Evolutionary conservation across 2,797 vertebrate species (phyloP).

Genomic region (Tarsius wallacei): DNA sequence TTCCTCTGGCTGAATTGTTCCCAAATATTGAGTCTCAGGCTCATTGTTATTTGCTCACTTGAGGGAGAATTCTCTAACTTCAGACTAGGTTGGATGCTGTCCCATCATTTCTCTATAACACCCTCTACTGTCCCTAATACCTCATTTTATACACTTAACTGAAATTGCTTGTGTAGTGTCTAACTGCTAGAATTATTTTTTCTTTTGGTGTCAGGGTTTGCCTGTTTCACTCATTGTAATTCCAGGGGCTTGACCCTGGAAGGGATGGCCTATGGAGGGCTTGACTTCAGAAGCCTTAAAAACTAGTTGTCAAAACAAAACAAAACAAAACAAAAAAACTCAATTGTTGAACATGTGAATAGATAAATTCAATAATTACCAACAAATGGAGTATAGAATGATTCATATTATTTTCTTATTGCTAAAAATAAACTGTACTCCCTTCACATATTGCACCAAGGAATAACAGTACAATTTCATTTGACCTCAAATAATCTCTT

Average conservation of each 20-base stretch:
- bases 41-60: neutral
- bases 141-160: neutral
- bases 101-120: neutral
- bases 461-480: neutral
- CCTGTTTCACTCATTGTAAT: neutral
- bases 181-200: neutral
- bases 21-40: rapidly evolving
- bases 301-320: too few relatives aligned
- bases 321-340: too few relatives aligned
- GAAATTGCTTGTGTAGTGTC: neutral
- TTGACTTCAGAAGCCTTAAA: neutral
- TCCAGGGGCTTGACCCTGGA: neutral
- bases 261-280: neutral
- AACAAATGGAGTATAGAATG: rapidly evolving
- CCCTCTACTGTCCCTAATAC: rapidly evolving
- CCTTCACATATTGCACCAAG: neutral
- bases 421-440: neutral
- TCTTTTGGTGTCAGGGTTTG: neutral
- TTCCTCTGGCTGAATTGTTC: neutral
- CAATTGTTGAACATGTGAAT: neutral
- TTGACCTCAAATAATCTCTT: neutral
- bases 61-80: neutral
- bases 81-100: neutral
- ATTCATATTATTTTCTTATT: neutral
- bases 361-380: neutral